Base-by-base conservation (phyloP, 2,113 vertebrate species). In the Riparia riparia region DNA sequence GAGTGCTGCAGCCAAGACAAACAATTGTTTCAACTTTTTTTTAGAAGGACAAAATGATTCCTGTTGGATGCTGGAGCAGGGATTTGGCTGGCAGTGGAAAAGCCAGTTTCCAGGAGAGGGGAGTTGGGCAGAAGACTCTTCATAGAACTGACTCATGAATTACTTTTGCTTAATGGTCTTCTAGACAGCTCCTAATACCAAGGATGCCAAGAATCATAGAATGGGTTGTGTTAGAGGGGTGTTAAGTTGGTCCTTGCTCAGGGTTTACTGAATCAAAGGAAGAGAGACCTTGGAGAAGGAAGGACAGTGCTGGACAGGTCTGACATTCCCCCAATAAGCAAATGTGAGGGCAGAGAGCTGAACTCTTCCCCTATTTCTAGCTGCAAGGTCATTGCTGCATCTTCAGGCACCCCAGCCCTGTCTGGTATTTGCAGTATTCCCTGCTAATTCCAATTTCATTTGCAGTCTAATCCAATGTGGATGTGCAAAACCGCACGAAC, bases 391-490 rank as follows among this genome's bases (percentile, higher is more conserved):
- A 90, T 41, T 2, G 14, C 64, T 20, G 58, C 91, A 93, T 89
- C 94, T 93, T 92, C 90, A 94, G 69, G 63, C 29, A 31, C 50
- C 58, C 56, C 58, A 85, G 57, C 64, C 54, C 57, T 0, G 17
- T 64, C 95, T 95, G 93, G 76, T 84, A 93, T 96, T 96, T 95
- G 91, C 89, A 89, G 91, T 63, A 96, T 90, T 96, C 91, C 72
- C 90, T 84, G 83, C 70, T 96, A 94, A 95, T 96, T 94, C 95
- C 78, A 92, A 1, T 95, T 95, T 96, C 91, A 92, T 96, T 96
- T 95, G 83, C 85, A 93, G 95, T 79, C 89, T 96, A 92, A 96
- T 95, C 79, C 90, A 68, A 86, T 66, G 65, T 93, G 87, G 95
- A 95, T 95, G 85, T 94, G 81, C 72, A 96, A 95, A 96, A 93